Conservation (phyloP, 2,113 vertebrate genomes). For the Mugil cephalus region DNA sequence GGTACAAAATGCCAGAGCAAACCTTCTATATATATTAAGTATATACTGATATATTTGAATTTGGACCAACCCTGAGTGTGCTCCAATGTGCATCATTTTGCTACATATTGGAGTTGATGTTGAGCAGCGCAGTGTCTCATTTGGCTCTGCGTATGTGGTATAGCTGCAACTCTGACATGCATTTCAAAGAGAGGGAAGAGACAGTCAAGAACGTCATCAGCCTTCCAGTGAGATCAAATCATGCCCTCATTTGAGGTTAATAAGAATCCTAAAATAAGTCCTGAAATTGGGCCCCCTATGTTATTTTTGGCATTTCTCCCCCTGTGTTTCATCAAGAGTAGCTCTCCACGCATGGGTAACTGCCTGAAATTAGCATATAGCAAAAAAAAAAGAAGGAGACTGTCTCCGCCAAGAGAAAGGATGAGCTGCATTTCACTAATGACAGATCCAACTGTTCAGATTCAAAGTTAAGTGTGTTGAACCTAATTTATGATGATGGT, state of each 20-base stretch:
- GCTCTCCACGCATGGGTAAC: conserved; percentile 49
- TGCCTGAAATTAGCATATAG: conserved; percentile 62
- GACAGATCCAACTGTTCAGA: conserved; percentile 31
- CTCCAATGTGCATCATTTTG: background rate
- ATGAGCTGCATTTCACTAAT: conserved; percentile 46
- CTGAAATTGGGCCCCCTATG: conserved; percentile 26
- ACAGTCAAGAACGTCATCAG: conserved; percentile 36
- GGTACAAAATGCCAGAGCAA: too few species aligned
- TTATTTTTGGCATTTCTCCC: conserved; percentile 58
- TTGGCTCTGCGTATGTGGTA: conserved; percentile 13
- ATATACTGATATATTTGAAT: too few species aligned
- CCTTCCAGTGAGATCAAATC: conserved; percentile 33
- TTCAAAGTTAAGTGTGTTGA: conserved; percentile 41
- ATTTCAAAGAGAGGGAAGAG: conserved; percentile 17
- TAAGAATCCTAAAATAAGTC: conserved; percentile 28
- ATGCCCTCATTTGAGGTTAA: conserved; percentile 34
- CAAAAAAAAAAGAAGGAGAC: conserved; percentile 27
- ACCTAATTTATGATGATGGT: conserved; percentile 35
- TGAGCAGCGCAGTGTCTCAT: background rate
- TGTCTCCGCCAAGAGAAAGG: conserved; percentile 17
- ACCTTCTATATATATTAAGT: too few species aligned
- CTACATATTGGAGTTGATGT: background rate
- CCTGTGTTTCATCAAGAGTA: conserved; percentile 48
- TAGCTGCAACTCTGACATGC: conserved; percentile 11
- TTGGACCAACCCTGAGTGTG: too few species aligned